These are phyloP conservation scores for Phrynosoma platyrhinos DNA, from an alignment of 2,113 vertebrate genomes.

Conservation along the genomic window DNA sequence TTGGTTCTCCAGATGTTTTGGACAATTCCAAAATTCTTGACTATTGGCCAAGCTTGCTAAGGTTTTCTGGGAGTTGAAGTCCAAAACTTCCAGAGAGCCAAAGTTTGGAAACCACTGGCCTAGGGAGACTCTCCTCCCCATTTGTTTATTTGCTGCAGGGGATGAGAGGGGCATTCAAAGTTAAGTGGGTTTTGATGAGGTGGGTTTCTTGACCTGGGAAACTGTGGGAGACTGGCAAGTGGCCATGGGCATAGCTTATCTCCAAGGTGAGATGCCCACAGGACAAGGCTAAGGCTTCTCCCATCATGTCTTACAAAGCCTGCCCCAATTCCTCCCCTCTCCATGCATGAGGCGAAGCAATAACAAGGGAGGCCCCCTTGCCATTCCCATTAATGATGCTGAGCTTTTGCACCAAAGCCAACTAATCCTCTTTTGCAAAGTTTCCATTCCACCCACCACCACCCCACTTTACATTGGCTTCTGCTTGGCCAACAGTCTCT, in stretches of 20 bases:
- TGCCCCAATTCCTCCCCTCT: not conserved
- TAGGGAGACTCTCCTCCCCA: not conserved
- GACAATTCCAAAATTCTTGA: no score
- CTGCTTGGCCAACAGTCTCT: not conserved
- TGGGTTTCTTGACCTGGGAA: not conserved
- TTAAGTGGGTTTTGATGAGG: not conserved
- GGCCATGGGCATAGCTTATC: not conserved
- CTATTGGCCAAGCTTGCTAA: no score
- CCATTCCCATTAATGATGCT: not conserved
- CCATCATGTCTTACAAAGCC: not conserved
- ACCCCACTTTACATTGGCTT: not conserved
- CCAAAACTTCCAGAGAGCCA: no score
- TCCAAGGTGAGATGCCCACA: not conserved
- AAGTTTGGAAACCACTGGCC: not conserved
- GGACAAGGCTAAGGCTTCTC: not conserved
- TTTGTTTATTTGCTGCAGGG: not conserved
- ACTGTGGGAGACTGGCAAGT: no score
- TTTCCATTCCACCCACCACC: not conserved
- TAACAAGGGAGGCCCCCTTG: slow-evolving; percentile 3
- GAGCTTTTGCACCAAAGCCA: slow-evolving; percentile 39
- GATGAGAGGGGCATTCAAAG: not conserved
- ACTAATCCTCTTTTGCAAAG: slow-evolving; percentile 13
- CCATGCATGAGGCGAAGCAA: slow-evolving; percentile 24
- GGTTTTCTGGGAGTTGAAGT: no score
- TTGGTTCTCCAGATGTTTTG: no score